Conservation (phyloP, 2,888 invertebrate genomes). For the Torymus auratus region DNA sequence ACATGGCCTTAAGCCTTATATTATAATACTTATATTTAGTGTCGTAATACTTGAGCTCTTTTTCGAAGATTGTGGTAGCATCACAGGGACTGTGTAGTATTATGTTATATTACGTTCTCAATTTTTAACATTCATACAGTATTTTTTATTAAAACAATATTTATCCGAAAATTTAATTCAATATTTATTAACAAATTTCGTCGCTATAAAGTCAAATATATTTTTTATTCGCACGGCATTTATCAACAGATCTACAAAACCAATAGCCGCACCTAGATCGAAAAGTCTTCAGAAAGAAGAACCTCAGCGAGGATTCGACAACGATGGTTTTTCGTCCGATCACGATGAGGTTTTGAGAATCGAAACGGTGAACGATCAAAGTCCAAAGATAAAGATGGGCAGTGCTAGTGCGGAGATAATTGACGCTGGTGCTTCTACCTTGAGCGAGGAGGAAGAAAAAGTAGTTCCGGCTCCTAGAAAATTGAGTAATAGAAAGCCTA, state of each 20-base stretch:
- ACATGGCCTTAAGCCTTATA: too few species aligned
- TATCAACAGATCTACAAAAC: slow-evolving; percentile 43
- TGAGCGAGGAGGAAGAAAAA: slow-evolving; percentile 46
- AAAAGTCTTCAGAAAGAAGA: slow-evolving; percentile 37
- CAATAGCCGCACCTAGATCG: slow-evolving; percentile 64
- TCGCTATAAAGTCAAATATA: neutral
- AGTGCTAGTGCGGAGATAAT: slow-evolving; percentile 22
- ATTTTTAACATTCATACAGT: too few species aligned
- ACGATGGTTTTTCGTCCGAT: slow-evolving; percentile 68
- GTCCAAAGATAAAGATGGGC: slow-evolving; percentile 68
- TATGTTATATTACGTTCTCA: too few species aligned
- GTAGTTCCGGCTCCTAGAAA: too few species aligned
- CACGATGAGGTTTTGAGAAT: slow-evolving; percentile 69
- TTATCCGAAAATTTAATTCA: too few species aligned
- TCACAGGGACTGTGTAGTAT: too few species aligned
- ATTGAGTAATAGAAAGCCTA: neutral
- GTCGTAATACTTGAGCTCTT: too few species aligned
- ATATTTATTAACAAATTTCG: too few species aligned
- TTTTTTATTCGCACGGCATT: neutral
- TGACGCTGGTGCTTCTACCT: slow-evolving; percentile 9
- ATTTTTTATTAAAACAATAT: too few species aligned
- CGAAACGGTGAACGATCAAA: slow-evolving; percentile 66
- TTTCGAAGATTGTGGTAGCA: too few species aligned
- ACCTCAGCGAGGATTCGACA: slow-evolving; percentile 61
- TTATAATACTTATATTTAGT: too few species aligned